Evolutionary conservation across 2,113 vertebrate species (phyloP).

Genomic region (Morone saxatilis): DNA sequence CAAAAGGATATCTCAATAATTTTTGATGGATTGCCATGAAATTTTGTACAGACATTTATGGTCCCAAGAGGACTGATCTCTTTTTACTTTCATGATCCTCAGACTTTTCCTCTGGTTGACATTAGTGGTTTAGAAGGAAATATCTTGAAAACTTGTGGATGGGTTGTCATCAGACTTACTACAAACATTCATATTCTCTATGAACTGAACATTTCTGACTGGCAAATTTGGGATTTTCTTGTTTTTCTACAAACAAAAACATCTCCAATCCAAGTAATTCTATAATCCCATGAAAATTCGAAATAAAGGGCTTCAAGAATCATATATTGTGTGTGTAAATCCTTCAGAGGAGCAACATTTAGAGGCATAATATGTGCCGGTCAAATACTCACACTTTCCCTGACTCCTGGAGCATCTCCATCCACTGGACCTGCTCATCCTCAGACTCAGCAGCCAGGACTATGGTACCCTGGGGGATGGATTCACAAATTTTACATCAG

Average conservation of each 20-base stretch:
- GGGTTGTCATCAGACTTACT: background rate
- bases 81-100: background rate
- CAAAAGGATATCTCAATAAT: background rate
- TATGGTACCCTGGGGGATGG: conserved; percentile 87
- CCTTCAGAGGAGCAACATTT: background rate
- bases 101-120: background rate
- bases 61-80: background rate
- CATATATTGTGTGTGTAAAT: background rate
- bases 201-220: too few relatives aligned
- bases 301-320: background rate
- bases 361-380: background rate
- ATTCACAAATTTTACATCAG: background rate
- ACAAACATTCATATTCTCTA: background rate
- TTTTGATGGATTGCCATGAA: too few relatives aligned
- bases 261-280: too few relatives aligned
- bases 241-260: too few relatives aligned
- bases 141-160: too few relatives aligned
- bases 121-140: background rate
- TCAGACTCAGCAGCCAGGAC: conserved; percentile 94
- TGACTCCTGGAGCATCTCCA: conserved; percentile 96
- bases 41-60: background rate
- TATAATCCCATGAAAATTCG: background rate
- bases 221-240: background rate
- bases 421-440: conserved; percentile 94
- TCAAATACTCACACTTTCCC: conserved; percentile 93